phyloP scores from a whole-genome alignment of 2,797 vertebrate genomes.

The Centroberyx gerrardi region DNA sequence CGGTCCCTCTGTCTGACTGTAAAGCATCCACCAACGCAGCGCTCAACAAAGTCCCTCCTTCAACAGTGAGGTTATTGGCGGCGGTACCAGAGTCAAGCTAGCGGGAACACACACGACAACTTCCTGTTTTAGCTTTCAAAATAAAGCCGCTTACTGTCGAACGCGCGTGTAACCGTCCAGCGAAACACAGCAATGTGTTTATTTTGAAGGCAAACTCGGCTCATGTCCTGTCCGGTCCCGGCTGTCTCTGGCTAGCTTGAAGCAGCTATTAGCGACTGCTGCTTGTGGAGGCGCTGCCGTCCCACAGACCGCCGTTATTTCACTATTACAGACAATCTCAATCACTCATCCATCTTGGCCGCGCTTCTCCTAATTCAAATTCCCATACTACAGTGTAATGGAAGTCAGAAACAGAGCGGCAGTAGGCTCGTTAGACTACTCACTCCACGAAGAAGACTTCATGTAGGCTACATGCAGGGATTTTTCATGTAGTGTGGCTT shows the following conservation, averaged over 20 bases:
- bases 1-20: conserved; percentile 66
- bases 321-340: neutral
- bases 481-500: too few relatives aligned
- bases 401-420: neutral
- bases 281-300: conserved; percentile 47
- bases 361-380: neutral
- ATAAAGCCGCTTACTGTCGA: neutral
- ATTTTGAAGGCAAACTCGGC: neutral
- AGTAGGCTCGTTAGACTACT: too few relatives aligned
- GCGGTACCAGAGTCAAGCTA: conserved; percentile 3
- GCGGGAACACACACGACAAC: rapidly evolving
- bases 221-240: neutral
- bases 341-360: neutral
- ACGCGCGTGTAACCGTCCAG: rapidly evolving
- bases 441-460: too few relatives aligned
- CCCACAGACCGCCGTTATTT: conserved; percentile 28
- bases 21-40: conserved; percentile 75
- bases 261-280: neutral
- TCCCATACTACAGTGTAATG: neutral
- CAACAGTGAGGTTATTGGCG: conserved; percentile 72
- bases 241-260: neutral
- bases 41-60: conserved; percentile 80
- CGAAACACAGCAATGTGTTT: conserved; percentile 14
- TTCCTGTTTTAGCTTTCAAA: neutral
- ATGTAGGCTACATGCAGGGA: too few relatives aligned